Percentiles rank a stretch among this genome's conserved stretches.
phyloP scores from a whole-genome alignment of 2,888 invertebrate species.

The Metallyticus violacea region DNA sequence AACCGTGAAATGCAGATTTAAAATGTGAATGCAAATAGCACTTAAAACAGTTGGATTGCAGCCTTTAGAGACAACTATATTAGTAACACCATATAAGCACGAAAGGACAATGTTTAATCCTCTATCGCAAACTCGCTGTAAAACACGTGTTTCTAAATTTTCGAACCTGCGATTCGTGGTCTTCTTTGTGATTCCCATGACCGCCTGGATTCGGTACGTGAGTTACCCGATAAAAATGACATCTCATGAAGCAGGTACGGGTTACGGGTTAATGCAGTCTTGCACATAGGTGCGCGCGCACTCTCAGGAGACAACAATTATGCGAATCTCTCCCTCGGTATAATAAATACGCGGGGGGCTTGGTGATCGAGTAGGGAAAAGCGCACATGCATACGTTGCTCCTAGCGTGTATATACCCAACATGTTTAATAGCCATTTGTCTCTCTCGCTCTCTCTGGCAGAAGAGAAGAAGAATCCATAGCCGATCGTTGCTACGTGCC shows the following conservation, averaged over 20 bases:
- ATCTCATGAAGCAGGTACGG: neutral
- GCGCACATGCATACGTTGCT: neutral
- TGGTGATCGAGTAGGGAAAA: neutral
- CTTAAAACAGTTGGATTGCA: too few species aligned
- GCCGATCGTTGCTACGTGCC: conserved; percentile 1
- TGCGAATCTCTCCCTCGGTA: neutral
- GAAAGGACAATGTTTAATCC: too few species aligned
- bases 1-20: too few species aligned
- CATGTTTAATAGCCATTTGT: neutral
- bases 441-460: neutral
- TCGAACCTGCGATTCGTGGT: neutral
- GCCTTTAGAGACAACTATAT: too few species aligned
- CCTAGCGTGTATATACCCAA: neutral
- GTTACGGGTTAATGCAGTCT: neutral
- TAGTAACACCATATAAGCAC: too few species aligned
- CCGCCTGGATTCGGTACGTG: too few species aligned
- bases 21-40: too few species aligned
- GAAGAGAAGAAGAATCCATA: neutral
- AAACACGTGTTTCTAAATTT: neutral
- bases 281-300: neutral
- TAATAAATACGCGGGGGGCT: neutral
- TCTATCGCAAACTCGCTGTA: too few species aligned
- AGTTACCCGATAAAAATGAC: neutral
- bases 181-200: neutral
- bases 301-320: neutral